These are phyloP conservation scores for Melipona beecheii DNA, from an alignment of 2,888 invertebrate species.

Conservation along the genomic window DNA sequence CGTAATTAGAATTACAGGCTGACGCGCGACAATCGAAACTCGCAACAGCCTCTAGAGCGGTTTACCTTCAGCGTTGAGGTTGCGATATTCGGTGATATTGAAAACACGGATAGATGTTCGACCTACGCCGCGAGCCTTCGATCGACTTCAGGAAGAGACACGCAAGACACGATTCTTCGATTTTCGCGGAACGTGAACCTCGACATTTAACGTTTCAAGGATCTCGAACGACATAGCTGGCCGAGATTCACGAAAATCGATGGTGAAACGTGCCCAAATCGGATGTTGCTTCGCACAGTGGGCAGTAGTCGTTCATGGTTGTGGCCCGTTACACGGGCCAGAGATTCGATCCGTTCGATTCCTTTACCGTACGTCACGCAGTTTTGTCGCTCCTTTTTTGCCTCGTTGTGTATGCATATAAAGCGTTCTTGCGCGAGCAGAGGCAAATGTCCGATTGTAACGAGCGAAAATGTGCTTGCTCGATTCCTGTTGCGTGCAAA, in stretches of 20 bases:
- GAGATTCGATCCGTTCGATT: constrained; percentile 30
- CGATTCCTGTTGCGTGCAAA: neutral
- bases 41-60: neutral
- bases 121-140: constrained; percentile 4
- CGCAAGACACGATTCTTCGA: neutral
- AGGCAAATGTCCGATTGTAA: constrained; percentile 33
- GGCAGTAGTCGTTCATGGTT: constrained; percentile 4
- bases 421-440: constrained; percentile 52
- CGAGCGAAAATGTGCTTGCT: constrained; percentile 19
- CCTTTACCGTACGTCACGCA: constrained; percentile 22
- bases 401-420: constrained; percentile 32
- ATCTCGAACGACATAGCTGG: neutral
- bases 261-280: neutral
- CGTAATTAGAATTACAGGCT: neutral
- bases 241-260: constrained; percentile 9
- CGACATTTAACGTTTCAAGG: constrained; percentile 29
- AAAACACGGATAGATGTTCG: neutral
- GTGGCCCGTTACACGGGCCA: constrained; percentile 41
- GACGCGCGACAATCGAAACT: neutral
- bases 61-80: constrained; percentile 9
- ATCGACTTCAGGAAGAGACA: constrained; percentile 8
- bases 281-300: neutral
- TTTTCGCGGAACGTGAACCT: constrained; percentile 15
- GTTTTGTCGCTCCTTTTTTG: constrained; percentile 8
- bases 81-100: neutral